Conservation (phyloP, 1,140 invertebrate genomes). For the Samia ricini region DNA sequence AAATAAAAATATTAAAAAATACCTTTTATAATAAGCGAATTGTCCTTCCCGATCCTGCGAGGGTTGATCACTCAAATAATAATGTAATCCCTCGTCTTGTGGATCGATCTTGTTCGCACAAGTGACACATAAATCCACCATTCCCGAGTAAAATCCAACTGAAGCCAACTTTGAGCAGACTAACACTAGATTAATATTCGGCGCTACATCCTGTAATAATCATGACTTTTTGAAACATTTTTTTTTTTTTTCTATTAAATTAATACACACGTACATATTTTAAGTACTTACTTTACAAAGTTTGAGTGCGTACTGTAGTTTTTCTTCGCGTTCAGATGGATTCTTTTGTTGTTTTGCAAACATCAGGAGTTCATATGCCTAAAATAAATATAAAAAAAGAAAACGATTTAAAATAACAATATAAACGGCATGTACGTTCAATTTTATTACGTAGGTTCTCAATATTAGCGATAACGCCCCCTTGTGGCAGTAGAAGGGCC, state of each 20-base stretch:
- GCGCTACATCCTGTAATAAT: constrained; percentile 81
- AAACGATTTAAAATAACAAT: no score
- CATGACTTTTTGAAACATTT: neutral
- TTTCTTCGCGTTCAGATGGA: constrained; percentile 83
- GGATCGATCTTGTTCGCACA: constrained; percentile 93
- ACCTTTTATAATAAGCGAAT: constrained; percentile 83
- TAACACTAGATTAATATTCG: constrained; percentile 86
- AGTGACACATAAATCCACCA: constrained; percentile 91
- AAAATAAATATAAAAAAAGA: no score
- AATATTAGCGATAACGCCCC: no score
- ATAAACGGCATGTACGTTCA: no score
- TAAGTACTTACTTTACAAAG: constrained; percentile 83
- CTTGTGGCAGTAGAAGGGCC: no score
- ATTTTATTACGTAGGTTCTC: no score
- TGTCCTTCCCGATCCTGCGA: constrained; percentile 85
- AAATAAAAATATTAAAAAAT: no score
- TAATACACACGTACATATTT: neutral
- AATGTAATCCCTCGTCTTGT: constrained; percentile 91
- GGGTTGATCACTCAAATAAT: constrained; percentile 91
- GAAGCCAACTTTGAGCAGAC: constrained; percentile 88
- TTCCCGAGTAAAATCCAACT: constrained; percentile 90
- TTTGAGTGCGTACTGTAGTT: constrained; percentile 88
- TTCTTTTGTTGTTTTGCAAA: constrained; percentile 86
- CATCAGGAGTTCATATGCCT: constrained; percentile 93
- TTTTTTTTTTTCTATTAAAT: neutral